Evolutionary conservation across 1,140 invertebrate species (phyloP), one percentile per base, ranked within the genome.

Genomic region (Drosophila miranda): DNA sequence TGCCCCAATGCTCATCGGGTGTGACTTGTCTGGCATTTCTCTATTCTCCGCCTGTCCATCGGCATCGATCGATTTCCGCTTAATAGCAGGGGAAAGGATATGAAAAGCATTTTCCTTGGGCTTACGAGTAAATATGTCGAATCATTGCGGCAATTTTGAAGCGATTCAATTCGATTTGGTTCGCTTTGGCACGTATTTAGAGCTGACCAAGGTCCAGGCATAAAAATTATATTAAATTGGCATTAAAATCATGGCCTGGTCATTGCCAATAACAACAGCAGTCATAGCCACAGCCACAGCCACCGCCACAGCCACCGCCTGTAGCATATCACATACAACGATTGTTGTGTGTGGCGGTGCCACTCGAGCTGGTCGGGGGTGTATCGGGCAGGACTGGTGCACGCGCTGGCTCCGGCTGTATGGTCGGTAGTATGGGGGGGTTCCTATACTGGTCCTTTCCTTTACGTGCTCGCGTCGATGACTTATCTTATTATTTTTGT

Each of bases 181-280:
- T 68, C 19, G 26, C 38, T 45, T 68, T 48, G 48, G 73, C 80
- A 84, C 80, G 81, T 84, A 86, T 77, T 84, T 80, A 66, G 69
- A 60, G 66, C 63, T 56, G 60, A 60, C 62, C 55, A 70, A 62
- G 64, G 51, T 44, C 75, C 52, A 54, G 54, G 73, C 81, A 84
- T 86, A 74, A 86, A 77, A 86, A 77, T 80, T 80, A 70, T 80
- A 83, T 83, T 83, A 76, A 83, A 84, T 62, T 84, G 81, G 73
- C 58, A 81, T 84, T 74, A 84, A 84, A 86, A 84, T 84, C 81
- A 77, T 80, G 72, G 67, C 59, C 60, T 53, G 64, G 72, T 56
- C 53, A 57, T 58, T 72, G 61, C 45, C 51, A 57, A 48, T 54
- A 62, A 57, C 63, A 73, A 54, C 50, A 42, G 46, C 50, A 70